Evolutionary conservation across 2,797 vertebrate genomes (phyloP).

Genomic region (Sebastes wilsoni): DNA sequence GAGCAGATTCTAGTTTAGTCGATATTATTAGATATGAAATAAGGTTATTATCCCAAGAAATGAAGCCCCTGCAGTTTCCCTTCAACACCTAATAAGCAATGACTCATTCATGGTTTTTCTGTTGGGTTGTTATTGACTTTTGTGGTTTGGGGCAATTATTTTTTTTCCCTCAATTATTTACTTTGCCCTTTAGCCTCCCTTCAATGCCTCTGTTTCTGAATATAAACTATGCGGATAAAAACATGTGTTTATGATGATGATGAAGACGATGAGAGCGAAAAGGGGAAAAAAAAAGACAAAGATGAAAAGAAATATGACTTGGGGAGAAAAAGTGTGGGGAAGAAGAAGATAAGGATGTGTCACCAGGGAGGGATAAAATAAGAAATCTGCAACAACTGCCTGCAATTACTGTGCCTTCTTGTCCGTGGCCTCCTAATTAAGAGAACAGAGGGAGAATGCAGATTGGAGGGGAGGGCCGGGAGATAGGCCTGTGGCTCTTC

Average conservation of each 20-base stretch:
- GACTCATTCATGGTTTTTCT: constrained; percentile 46
- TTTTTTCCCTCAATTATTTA: constrained; percentile 61
- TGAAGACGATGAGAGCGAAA: constrained; percentile 6
- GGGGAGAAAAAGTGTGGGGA: not conserved
- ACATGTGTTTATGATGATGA: constrained; percentile 19
- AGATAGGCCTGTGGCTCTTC: constrained; percentile 66
- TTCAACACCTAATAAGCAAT: constrained; percentile 50
- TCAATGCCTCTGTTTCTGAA: constrained; percentile 14
- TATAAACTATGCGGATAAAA: constrained; percentile 26
- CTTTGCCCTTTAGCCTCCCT: constrained; percentile 44
- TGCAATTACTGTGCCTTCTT: constrained; percentile 59
- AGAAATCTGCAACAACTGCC: constrained; percentile 54
- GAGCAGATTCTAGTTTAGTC: constrained; percentile 30
- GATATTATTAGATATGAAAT: constrained; percentile 50
- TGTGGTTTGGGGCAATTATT: constrained; percentile 48
- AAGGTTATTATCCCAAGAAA: constrained; percentile 39
- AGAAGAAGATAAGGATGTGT: constrained; percentile 38
- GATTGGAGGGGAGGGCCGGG: constrained; percentile 61
- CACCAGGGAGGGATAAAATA: constrained; percentile 51
- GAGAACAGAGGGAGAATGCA: constrained; percentile 67
- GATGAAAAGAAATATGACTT: constrained; percentile 35
- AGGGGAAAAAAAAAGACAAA: not conserved
- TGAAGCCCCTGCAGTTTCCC: constrained; percentile 25
- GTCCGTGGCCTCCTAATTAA: constrained; percentile 68
- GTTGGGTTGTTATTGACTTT: constrained; percentile 56